These are phyloP conservation scores for Chondrosia reniformis DNA, from an alignment of 37 sponge, comb jelly and placozoan species.

Conservation along the genomic window DNA sequence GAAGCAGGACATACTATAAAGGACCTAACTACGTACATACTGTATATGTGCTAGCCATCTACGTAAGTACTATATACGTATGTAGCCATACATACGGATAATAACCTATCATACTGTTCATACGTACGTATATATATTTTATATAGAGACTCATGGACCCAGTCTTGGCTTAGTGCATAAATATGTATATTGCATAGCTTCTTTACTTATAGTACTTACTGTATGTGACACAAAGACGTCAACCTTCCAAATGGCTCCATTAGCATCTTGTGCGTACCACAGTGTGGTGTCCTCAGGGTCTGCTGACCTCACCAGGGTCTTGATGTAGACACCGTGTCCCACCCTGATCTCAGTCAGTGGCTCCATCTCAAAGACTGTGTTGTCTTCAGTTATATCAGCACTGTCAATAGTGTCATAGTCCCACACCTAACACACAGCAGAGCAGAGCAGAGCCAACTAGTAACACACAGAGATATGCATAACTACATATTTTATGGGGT, in stretches of 20 bases:
- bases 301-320: conserved; percentile 56
- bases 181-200: background rate
- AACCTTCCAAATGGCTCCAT: conserved; percentile 93
- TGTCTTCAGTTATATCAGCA: conserved; percentile 98
- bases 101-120: background rate
- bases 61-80: background rate
- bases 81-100: conserved; percentile 3
- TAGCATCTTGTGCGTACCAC: conserved; percentile 97
- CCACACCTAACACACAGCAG: conserved; percentile 75
- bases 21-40: background rate
- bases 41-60: background rate
- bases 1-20: background rate
- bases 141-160: background rate
- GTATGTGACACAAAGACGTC: conserved; percentile 91
- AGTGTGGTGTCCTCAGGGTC: conserved; percentile 84
- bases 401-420: conserved; percentile 98
- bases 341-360: conserved; percentile 92
- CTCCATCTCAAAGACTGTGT: conserved; percentile 89
- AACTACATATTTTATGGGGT: no score
- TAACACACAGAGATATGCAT: no score
- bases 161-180: background rate
- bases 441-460: background rate
- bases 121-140: conserved; percentile 6
- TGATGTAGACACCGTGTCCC: conserved; percentile 73
- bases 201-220: conserved; percentile 31